Evolutionary conservation across 2,797 vertebrate species (phyloP), one percentile per base, ranked within the genome.

Genomic region (Synaphobranchus kaupii): DNA sequence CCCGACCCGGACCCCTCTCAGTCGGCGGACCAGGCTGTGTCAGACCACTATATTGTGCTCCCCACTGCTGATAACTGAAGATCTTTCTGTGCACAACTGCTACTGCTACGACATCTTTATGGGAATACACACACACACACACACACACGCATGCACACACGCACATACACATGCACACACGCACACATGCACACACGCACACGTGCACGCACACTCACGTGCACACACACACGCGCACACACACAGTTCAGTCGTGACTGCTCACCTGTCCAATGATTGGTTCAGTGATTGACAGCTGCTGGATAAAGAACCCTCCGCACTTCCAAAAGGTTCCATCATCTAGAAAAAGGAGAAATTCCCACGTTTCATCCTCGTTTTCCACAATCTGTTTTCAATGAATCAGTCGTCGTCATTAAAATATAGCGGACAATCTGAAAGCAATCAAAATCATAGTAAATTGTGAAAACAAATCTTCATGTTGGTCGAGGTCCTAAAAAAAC

Each of bases 231-330:
- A 71, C 85, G 84, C 48, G 13, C 48, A 66, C 31, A 86, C 47
- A 54, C 25, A 20, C 50, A 78, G 76, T 44, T 1, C 68, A 78
- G 68, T 39, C 25, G 50, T 78, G 76, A 47, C 44, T 12, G 47
- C 78, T 81, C 78, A 81, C 78, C 98, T 98, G 96, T 98, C 97
- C 94, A 98, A 92, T 4, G 97, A 96, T 89, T 97, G 96, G 92
- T 98, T 97, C 94, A 98, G 95, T 0, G 98, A 98, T 87, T 98
- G 97, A 91, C 97, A 98, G 95, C 97, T 98, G 93, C 97, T 97
- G 31, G 97, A 98, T 86, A 98, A 94, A 0, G 98, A 98, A 47
- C 95, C 96, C 9, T 97, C 96, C 0, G 96, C 95, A 86, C 97
- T 98, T 91, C 97, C 96, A 88, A 98, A 98, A 28, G 97, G 96